phyloP scores from a whole-genome alignment of 2,888 invertebrate genomes.

The Andrena bucephala region DNA sequence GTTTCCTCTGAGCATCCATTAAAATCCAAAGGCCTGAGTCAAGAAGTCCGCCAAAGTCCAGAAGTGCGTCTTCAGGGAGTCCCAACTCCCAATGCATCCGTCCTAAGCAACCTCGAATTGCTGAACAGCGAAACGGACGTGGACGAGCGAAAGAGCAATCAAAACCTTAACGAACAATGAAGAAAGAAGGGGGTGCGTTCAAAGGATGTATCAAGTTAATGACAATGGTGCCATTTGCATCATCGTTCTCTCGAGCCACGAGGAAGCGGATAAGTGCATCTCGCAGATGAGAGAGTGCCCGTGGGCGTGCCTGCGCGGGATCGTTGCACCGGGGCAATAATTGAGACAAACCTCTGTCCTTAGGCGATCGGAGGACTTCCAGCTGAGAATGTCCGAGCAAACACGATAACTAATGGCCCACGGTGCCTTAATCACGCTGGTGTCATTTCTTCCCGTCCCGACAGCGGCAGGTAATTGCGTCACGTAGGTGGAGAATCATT shows the following conservation, averaged over 20 bases:
- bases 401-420: slow-evolving; percentile 62
- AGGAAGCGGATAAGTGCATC: slow-evolving; percentile 72
- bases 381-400: slow-evolving; percentile 58
- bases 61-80: not conserved
- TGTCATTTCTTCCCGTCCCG: slow-evolving; percentile 31
- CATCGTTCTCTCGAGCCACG: slow-evolving; percentile 59
- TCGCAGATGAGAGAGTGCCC: slow-evolving; percentile 57
- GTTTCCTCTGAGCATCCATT: too few species aligned
- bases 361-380: slow-evolving; percentile 56
- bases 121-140: slow-evolving; percentile 30
- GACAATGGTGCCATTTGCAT: slow-evolving; percentile 75
- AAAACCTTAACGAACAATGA: slow-evolving; percentile 64
- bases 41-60: not conserved
- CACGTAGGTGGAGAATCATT: slow-evolving; percentile 41
- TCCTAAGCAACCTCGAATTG: not conserved
- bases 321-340: slow-evolving; percentile 69
- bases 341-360: slow-evolving; percentile 72
- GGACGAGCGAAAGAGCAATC: slow-evolving; percentile 62
- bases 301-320: slow-evolving; percentile 69
- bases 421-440: slow-evolving; percentile 50
- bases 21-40: not conserved
- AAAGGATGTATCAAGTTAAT: slow-evolving; percentile 76
- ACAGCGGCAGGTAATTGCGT: slow-evolving; percentile 48
- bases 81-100: not conserved
- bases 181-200: slow-evolving; percentile 54